phyloP scores from a whole-genome alignment of 2,888 invertebrate genomes.

The Scotopteryx bipunctaria region DNA sequence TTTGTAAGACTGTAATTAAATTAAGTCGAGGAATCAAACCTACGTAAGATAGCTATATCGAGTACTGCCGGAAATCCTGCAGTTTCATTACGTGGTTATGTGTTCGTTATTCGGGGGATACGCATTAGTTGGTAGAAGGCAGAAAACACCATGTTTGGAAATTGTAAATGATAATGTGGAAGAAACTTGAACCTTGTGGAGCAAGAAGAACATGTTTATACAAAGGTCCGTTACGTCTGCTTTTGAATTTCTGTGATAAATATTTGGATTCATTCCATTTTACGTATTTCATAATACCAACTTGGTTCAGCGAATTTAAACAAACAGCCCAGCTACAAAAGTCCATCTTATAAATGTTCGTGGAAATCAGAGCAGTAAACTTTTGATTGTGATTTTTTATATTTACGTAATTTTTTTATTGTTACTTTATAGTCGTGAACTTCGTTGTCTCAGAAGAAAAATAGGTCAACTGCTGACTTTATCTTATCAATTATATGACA shows the following conservation, averaged over 20 bases:
- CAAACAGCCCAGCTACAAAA: slow-evolving; percentile 1
- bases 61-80: slow-evolving; percentile 30
- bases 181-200: too few relatives aligned
- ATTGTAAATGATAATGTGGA: too few relatives aligned
- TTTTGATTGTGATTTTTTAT: slow-evolving; percentile 8
- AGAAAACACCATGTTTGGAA: too few relatives aligned
- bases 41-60: slow-evolving; percentile 29
- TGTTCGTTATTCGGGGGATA: too few relatives aligned
- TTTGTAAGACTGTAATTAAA: slow-evolving; percentile 37
- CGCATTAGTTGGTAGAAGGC: not conserved
- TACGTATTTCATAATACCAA: too few relatives aligned
- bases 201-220: not conserved
- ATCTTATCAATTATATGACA: not conserved
- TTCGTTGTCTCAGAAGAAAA: not conserved
- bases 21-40: slow-evolving; percentile 37
- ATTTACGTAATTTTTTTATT: slow-evolving; percentile 3
- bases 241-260: not conserved
- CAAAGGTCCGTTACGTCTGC: too few relatives aligned
- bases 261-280: not conserved
- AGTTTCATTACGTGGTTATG: slow-evolving; percentile 8
- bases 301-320: not conserved
- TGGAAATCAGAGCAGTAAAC: slow-evolving; percentile 5
- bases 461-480: not conserved
- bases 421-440: not conserved
- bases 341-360: not conserved